Evolutionary conservation across 37 sponge, comb jelly and placozoan species (phyloP), one percentile per base, ranked within the genome.

Genomic region (Agelas oroides): DNA sequence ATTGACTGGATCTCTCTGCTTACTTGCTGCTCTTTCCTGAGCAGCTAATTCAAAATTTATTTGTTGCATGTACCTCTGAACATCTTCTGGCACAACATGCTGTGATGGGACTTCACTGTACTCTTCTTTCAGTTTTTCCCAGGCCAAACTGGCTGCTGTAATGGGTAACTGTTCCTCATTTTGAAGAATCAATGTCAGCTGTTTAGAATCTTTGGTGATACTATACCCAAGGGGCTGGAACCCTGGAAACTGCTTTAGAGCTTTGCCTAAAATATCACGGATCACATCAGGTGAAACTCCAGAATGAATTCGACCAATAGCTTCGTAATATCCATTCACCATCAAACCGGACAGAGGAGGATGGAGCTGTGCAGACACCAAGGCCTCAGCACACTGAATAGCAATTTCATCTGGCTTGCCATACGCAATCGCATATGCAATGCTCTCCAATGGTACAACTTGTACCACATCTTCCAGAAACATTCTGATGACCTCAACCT

Each of bases 361-460:
- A 61, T 61, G 5, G 2, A 27, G 25, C n/a, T 27, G 27, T 61
- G 27, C 25, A 61, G 62, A 61, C 21, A 40, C 27, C 19, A 86
- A 20, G 20, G 79, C 87, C 28, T 78, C 69, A 20, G 63, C 70
- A 69, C 87, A 86, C 34, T 78, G 36, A 8, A 46, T 35, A 0
- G 72, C 79, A 36, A 78, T 71, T 8, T 78, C 73, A 39, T 86
- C 53, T 35, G 71, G 36, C 53, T 65, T 41, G 0, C 64, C 71
- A 70, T 78, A 23, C 37, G 66, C 73, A 70, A 86, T 71, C 0
- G 87, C 87, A 78, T 86, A 41, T 21, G 32, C 74, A 11, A 86
- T 66, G 38, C 87, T 86, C 59, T 86, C 87, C n/a, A 86, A 6
- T 25, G 87, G 87, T 8, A 86, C 87, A 53, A 86, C 40, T 35